These are phyloP conservation scores for Oscheius sp. DNA, from an alignment of 2,888 invertebrate genomes.

Conservation along the genomic window DNA sequence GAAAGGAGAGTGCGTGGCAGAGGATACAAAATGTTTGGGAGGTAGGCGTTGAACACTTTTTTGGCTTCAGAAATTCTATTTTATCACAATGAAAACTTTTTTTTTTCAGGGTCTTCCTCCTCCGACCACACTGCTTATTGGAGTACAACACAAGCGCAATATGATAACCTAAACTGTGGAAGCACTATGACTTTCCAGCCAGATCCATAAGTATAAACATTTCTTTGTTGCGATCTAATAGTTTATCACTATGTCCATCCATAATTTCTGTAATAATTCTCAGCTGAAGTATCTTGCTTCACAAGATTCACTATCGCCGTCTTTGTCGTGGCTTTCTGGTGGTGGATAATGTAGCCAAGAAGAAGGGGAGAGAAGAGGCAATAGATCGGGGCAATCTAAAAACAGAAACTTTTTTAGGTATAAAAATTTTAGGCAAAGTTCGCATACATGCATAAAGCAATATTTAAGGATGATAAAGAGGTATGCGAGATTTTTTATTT, in stretches of 20 bases:
- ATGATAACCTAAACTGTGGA: slow-evolving; percentile 10
- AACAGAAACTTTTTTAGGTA: no score
- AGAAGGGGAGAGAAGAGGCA: not conserved
- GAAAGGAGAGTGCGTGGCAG: not conserved
- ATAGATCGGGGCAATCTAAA: not conserved
- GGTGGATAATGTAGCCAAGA: not conserved
- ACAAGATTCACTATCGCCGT: not conserved
- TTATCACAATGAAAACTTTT: no score
- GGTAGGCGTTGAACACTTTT: not conserved
- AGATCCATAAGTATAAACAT: no score
- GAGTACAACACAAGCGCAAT: not conserved
- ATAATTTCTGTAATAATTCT: not conserved
- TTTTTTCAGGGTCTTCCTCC: not conserved
- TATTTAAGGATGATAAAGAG: no score
- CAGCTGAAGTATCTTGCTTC: not conserved
- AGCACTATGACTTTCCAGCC: slow-evolving; percentile 12
- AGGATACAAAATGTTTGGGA: not conserved
- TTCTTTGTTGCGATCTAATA: no score
- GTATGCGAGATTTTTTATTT: no score
- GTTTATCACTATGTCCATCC: no score
- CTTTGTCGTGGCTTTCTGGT: not conserved
- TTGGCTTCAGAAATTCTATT: rapidly evolving
- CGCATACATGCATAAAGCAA: no score
- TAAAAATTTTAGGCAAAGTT: no score
- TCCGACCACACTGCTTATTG: slow-evolving; percentile 9